Percentiles rank a stretch among this genome's conserved stretches.
Evolutionary conservation across 2,888 invertebrate genomes (phyloP).

Genomic region (Sphaerophoria taeniata): DNA sequence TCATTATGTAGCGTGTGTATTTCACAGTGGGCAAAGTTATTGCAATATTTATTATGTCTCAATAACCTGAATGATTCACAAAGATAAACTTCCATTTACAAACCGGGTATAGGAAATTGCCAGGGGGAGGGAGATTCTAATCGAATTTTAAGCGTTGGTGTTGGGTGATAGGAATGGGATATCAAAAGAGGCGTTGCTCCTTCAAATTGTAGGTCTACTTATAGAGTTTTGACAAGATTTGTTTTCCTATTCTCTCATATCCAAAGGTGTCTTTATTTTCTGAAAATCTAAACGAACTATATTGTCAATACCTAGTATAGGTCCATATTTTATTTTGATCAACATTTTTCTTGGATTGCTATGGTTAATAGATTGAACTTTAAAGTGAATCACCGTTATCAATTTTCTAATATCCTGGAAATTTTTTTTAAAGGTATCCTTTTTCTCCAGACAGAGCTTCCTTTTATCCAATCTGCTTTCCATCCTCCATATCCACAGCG

Average conservation of each 20-base stretch:
- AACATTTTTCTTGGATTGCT: neutral
- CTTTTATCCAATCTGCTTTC: conserved; percentile 33
- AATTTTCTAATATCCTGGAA: conserved; percentile 11
- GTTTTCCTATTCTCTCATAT: neutral
- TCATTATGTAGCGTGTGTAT: conserved; percentile 14
- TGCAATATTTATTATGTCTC: conserved; percentile 48
- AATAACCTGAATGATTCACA: conserved; percentile 51
- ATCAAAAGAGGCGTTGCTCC: no score
- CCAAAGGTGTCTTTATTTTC: neutral
- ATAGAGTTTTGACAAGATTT: neutral
- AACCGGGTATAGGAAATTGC: conserved; percentile 6
- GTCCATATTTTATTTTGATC: no score
- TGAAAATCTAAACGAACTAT: neutral
- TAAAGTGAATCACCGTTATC: neutral
- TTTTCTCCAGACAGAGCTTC: conserved; percentile 7
- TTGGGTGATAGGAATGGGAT: no score
- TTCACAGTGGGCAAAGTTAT: conserved; percentile 29
- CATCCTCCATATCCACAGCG: no score
- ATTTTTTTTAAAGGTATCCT: neutral
- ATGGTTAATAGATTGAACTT: neutral
- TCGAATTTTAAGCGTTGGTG: conserved; percentile 5
- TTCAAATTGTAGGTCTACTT: neutral
- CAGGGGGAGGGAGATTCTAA: conserved; percentile 19
- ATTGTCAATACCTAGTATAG: no score
- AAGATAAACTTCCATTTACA: conserved; percentile 39